Evolutionary conservation across 2,113 vertebrate genomes (phyloP).

Genomic region (Fregata magnificens): DNA sequence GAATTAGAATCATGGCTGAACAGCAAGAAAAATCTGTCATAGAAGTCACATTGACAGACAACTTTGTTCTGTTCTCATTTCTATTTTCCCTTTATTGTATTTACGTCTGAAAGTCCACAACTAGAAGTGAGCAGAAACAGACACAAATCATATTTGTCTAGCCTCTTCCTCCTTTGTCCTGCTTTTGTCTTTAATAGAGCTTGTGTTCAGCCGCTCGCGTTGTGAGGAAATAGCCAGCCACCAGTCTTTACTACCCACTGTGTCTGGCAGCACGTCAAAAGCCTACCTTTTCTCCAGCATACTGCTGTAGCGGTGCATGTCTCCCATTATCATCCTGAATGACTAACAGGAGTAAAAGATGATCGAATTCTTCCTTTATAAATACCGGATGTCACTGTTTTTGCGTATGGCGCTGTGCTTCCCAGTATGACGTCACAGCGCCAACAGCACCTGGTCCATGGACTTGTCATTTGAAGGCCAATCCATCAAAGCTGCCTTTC

Average conservation of each 20-base stretch:
- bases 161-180: slow-evolving; percentile 12
- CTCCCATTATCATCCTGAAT: not conserved
- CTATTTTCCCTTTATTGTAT: slow-evolving; percentile 51
- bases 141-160: slow-evolving; percentile 1
- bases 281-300: not conserved
- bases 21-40: slow-evolving; percentile 67
- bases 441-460: not conserved
- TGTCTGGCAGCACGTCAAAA: not conserved
- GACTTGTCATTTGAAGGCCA: not conserved
- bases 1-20: slow-evolving; percentile 69
- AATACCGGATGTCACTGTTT: not conserved
- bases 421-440: accelerated
- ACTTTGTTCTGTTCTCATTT: slow-evolving; percentile 52
- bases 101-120: slow-evolving; percentile 51
- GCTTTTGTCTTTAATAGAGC: slow-evolving; percentile 7
- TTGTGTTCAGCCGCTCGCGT: not conserved
- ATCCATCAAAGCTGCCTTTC: not conserved
- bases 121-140: slow-evolving; percentile 23
- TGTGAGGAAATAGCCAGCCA: not conserved
- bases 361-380: not conserved
- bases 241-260: slow-evolving; percentile 4
- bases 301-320: not conserved
- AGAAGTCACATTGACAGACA: slow-evolving; percentile 63
- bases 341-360: not conserved
- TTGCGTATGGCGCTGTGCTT: not conserved